Evolutionary conservation across 2,888 invertebrate genomes (phyloP).

Genomic region (Xestoiulus laeticollis): DNA sequence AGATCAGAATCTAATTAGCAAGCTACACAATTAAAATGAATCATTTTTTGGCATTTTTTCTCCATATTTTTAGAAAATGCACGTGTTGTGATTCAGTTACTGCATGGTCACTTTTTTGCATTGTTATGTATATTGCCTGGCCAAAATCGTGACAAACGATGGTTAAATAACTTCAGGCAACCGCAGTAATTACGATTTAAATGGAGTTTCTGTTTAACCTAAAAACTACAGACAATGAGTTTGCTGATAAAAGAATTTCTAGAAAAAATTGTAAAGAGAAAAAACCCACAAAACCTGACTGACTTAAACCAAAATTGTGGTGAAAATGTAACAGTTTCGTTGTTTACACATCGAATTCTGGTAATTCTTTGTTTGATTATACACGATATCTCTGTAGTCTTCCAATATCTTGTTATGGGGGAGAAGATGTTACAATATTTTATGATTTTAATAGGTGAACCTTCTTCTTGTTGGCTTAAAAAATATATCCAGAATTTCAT

Average conservation of each 20-base stretch:
- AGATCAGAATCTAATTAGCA: constrained; percentile 29
- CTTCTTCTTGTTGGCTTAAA: background rate
- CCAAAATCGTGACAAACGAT: constrained; percentile 43
- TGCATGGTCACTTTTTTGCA: constrained; percentile 25
- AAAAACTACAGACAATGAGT: constrained; percentile 45
- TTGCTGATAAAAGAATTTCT: constrained; percentile 11
- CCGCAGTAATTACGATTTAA: constrained; percentile 38
- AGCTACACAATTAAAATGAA: background rate
- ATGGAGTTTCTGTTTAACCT: constrained; percentile 44
- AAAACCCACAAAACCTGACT: background rate
- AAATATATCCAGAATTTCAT: background rate
- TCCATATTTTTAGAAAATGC: constrained; percentile 17
- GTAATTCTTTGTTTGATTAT: background rate
- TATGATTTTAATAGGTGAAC: background rate
- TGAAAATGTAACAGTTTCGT: background rate
- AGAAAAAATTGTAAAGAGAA: background rate
- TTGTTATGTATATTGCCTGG: constrained; percentile 22
- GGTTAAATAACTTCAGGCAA: constrained; percentile 45
- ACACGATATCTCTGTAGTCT: background rate
- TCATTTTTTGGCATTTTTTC: background rate
- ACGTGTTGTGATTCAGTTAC: constrained; percentile 21
- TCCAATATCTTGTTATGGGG: background rate
- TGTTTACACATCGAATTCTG: background rate
- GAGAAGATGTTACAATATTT: background rate
- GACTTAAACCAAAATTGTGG: background rate